These are phyloP conservation scores for Callaeas wilsoni DNA, from an alignment of 2,113 vertebrate genomes.

Conservation along the genomic window DNA sequence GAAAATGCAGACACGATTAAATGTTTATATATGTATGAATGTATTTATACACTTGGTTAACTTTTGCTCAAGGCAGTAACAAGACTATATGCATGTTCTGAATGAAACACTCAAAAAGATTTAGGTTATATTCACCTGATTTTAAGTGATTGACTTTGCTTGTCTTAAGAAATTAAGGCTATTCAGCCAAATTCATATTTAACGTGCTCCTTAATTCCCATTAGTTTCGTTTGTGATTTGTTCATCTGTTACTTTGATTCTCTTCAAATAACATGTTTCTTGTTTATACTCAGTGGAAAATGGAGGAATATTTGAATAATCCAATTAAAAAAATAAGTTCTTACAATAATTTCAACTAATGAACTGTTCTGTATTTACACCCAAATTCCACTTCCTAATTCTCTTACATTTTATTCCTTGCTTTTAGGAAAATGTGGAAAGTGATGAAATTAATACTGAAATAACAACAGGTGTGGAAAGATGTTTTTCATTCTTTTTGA, in stretches of 20 bases:
- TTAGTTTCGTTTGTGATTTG: not conserved
- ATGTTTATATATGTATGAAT: not conserved
- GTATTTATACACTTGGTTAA: not conserved
- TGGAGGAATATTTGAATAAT: not conserved
- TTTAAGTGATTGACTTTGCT: not conserved
- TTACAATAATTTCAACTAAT: not conserved
- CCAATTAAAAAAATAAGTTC: not conserved
- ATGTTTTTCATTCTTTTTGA: not conserved
- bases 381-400: not conserved
- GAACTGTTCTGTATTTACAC: not conserved
- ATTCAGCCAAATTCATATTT: not conserved
- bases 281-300: not conserved
- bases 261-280: not conserved
- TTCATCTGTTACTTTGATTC: not conserved
- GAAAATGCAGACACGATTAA: not conserved
- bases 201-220: not conserved
- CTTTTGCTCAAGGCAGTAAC: not conserved
- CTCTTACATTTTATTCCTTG: not conserved
- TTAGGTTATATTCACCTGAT: not conserved
- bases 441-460: not conserved
- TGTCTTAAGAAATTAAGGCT: not conserved
- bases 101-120: not conserved
- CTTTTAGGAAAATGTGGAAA: not conserved
- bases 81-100: not conserved
- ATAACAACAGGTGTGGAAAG: slow-evolving; percentile 15